These are phyloP conservation scores for Ceratosolen solmsi DNA, from an alignment of 1,140 invertebrate species.

Conservation along the genomic window DNA sequence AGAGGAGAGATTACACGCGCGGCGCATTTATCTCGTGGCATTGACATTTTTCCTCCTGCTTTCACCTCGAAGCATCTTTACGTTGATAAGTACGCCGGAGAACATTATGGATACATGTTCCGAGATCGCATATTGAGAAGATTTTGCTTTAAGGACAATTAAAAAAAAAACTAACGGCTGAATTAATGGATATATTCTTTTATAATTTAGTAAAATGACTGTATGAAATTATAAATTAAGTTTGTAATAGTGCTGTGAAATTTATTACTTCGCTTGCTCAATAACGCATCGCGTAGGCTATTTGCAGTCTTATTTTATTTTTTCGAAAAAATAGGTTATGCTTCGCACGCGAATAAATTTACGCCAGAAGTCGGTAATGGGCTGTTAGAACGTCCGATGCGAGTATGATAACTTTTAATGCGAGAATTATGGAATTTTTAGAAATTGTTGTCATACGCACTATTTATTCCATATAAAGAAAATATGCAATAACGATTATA, in stretches of 20 bases:
- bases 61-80: background rate
- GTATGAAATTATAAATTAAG: constrained; percentile 15
- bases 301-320: background rate
- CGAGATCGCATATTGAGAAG: background rate
- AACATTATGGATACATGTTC: background rate
- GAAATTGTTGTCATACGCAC: too few species aligned
- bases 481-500: too few species aligned
- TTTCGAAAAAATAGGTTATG: constrained; percentile 9
- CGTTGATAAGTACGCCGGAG: background rate
- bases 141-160: background rate
- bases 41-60: background rate
- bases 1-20: background rate
- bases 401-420: background rate
- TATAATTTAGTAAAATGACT: background rate
- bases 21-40: background rate
- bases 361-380: background rate
- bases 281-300: background rate
- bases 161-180: background rate
- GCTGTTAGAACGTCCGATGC: background rate
- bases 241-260: background rate
- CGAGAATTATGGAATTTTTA: too few species aligned
- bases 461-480: too few species aligned
- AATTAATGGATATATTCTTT: constrained; percentile 9
- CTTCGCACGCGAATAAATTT: background rate
- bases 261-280: background rate